Percentiles rank a stretch among this genome's conserved stretches.
These are phyloP conservation scores for Congeria kusceri DNA, from an alignment of 2,888 invertebrate species.

Conservation along the genomic window DNA sequence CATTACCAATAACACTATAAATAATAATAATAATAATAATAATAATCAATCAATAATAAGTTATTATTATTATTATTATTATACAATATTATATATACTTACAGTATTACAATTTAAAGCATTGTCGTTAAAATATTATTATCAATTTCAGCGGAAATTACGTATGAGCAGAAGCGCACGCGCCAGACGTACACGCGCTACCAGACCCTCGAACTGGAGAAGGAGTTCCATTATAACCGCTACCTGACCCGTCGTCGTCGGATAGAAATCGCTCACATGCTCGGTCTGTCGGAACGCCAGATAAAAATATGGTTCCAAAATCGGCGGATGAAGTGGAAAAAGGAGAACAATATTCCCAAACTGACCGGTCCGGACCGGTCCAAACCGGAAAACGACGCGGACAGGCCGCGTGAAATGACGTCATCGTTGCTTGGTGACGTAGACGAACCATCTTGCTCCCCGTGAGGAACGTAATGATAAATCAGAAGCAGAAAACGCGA, in stretches of 20 bases:
- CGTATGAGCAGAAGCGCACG: constrained; percentile 94
- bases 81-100: background rate
- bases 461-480: constrained; percentile 26
- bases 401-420: constrained; percentile 50
- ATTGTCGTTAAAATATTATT: background rate
- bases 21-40: constrained; percentile 7
- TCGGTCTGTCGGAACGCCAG: constrained; percentile 98
- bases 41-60: background rate
- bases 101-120: too few species aligned
- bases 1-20: too few species aligned
- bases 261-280: constrained; percentile 98
- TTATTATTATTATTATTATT: background rate
- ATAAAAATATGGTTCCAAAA: constrained; percentile 92
- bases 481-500: background rate
- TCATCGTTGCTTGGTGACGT: constrained; percentile 60
- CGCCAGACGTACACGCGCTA: constrained; percentile 98
- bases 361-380: constrained; percentile 78
- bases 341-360: constrained; percentile 81
- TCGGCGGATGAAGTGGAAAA: constrained; percentile 96
- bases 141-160: constrained; percentile 72
- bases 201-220: constrained; percentile 98
- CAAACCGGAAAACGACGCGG: constrained; percentile 70
- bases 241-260: constrained; percentile 98
- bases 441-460: constrained; percentile 66
- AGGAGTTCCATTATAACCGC: constrained; percentile 99